A percentile compares a stretch with the other conserved stretches of the same genome.
Evolutionary conservation across 1,140 invertebrate species (phyloP).

Genomic region (Rhyzopertha dominica): DNA sequence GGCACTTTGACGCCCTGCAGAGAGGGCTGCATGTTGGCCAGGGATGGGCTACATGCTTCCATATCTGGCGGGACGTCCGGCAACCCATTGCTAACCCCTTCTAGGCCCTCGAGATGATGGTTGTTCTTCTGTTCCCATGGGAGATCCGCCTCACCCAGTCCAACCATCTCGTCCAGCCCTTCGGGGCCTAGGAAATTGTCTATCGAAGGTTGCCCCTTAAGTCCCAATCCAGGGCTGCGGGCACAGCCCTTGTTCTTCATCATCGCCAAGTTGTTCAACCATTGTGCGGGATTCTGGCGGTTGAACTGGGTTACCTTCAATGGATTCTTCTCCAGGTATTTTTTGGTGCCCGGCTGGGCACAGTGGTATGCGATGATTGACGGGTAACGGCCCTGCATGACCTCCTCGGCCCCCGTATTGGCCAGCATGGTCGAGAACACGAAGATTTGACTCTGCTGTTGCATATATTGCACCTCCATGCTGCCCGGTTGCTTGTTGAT

Average conservation of each 20-base stretch:
- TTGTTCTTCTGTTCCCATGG: constrained; percentile 45
- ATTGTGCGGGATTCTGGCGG: constrained; percentile 74
- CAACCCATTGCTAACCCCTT: constrained; percentile 41
- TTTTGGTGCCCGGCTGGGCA: constrained; percentile 90
- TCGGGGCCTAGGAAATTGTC: constrained; percentile 52
- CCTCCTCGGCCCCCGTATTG: constrained; percentile 90
- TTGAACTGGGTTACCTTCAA: constrained; percentile 82
- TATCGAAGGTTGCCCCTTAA: constrained; percentile 33
- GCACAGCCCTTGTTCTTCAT: constrained; percentile 65
- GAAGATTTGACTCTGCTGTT: constrained; percentile 97
- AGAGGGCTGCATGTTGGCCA: constrained; percentile 54
- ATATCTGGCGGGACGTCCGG: constrained; percentile 41
- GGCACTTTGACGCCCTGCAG: constrained; percentile 82
- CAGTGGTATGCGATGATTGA: constrained; percentile 94
- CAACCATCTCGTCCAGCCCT: constrained; percentile 51
- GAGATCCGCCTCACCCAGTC: constrained; percentile 40
- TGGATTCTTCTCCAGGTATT: constrained; percentile 91
- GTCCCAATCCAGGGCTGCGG: constrained; percentile 45
- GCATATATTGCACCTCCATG: constrained; percentile 80
- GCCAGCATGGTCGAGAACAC: constrained; percentile 92
- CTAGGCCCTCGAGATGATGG: constrained; percentile 41
- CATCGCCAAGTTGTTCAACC: constrained; percentile 72
- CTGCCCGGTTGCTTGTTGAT: constrained; percentile 74
- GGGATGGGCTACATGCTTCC: constrained; percentile 50
- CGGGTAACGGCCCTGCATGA: constrained; percentile 80